These are phyloP conservation scores for Papilio aristodemus DNA, from an alignment of 1,140 invertebrate genomes.

Conservation along the genomic window DNA sequence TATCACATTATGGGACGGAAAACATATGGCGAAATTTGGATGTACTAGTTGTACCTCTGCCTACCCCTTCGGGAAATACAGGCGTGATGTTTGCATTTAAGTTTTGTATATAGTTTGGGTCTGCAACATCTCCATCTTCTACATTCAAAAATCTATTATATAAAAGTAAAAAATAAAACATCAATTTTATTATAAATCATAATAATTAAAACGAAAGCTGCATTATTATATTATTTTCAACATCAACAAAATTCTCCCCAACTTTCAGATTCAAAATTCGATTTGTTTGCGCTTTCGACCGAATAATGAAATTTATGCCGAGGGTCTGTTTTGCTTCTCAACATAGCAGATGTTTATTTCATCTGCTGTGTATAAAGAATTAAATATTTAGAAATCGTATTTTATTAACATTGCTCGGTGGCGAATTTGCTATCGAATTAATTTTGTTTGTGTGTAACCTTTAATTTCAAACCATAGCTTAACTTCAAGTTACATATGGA, in stretches of 20 bases:
- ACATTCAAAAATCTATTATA: neutral
- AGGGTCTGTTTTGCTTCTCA: neutral
- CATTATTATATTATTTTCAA: neutral
- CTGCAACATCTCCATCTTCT: too few relatives aligned
- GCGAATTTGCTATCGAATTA: too few relatives aligned
- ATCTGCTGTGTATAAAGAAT: neutral
- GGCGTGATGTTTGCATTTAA: too few relatives aligned
- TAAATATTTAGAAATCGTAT: neutral
- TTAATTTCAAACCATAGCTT: too few relatives aligned
- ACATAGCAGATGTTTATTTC: neutral
- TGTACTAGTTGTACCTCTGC: too few relatives aligned
- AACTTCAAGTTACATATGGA: too few relatives aligned
- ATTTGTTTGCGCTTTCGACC: constrained; percentile 26
- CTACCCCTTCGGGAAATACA: too few relatives aligned
- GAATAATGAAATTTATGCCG: constrained; percentile 21
- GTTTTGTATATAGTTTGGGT: too few relatives aligned
- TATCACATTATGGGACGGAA: too few relatives aligned
- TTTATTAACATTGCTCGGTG: neutral
- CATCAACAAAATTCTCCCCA: constrained; percentile 7
- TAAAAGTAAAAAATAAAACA: neutral
- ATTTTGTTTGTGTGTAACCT: too few relatives aligned
- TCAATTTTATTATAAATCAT: neutral
- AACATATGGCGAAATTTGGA: too few relatives aligned
- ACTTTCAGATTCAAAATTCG: constrained; percentile 11
- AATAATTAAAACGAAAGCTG: neutral